Evolutionary conservation across 2,797 vertebrate species (phyloP), one percentile per base, ranked within the genome.

Genomic region (Sebastes oblongus): DNA sequence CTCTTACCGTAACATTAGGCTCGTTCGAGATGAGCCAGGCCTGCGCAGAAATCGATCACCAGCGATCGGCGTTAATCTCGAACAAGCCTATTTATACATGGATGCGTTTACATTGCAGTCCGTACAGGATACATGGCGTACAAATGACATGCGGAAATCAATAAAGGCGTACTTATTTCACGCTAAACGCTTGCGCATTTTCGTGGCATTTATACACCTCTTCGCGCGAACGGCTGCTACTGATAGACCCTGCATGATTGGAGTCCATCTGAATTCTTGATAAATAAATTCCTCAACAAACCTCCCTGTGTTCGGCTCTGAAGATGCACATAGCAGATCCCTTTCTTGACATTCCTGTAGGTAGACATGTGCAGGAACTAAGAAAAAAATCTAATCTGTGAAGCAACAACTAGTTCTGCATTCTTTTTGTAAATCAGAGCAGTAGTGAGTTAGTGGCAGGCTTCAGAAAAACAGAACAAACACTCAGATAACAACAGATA

Each of bases 401-500:
- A 78, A 68, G 50, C 13, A 12, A 20, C 22, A n/a, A n/a, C 27
- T 66, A 4, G 22, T 30, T 67, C 3, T 72, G 74, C 30, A 71
- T 56, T 42, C 12, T 76, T 8, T 83, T 24, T 68, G 67, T 65
- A 18, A 71, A 66, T 46, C 24, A 50, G 65, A 82, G 59, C 32
- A 62, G 60, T 7, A 9, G 59, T 36, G 78, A 58, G 72, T 50
- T 52, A 16, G 14, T 58, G 22, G n/a, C 66, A 70, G 55, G 4
- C 71, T 68, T 73, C 46, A 64, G 52, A 76, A 59, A 71, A 70
- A 66, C 50, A 66, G 34, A 75, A 24, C 42, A 58, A 68, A 76
- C 73, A 74, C n/a, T 50, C 12, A 16, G 54, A 83, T 42, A 62
- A 72, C 62, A 60, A 59, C n/a, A 67, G 66, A 80, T 67, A 39